A percentile compares a stretch with the other conserved stretches of the same genome.
Evolutionary conservation across 2,797 vertebrate genomes (phyloP).

Genomic region (Sebastes miniatus): DNA sequence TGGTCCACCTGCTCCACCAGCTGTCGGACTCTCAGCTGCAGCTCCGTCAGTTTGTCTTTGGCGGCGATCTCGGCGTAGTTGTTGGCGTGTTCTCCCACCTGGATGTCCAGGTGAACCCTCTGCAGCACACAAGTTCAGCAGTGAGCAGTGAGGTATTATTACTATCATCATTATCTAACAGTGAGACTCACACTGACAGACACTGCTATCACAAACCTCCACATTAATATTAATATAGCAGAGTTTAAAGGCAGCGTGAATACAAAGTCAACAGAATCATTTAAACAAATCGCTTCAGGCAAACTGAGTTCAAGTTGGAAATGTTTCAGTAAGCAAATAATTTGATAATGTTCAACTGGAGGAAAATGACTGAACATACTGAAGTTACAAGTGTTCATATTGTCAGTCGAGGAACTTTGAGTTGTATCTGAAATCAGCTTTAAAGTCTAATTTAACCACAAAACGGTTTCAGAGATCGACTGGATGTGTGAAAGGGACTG

Average conservation of each 20-base stretch:
- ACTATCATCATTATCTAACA: too few relatives aligned
- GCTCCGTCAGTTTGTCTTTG: slow-evolving; percentile 92
- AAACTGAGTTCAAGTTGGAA: neutral
- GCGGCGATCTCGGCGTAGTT: slow-evolving; percentile 94
- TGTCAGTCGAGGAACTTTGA: neutral
- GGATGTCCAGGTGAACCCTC: slow-evolving; percentile 93
- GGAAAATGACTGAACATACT: too few relatives aligned
- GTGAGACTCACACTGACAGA: neutral
- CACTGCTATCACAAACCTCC: too few relatives aligned
- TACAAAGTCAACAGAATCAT: neutral
- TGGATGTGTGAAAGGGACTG: too few relatives aligned
- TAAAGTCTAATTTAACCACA: neutral
- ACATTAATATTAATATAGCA: neutral
- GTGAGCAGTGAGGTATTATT: neutral
- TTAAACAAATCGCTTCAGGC: neutral
- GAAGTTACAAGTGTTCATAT: too few relatives aligned
- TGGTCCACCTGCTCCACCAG: slow-evolving; percentile 94
- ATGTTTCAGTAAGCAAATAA: neutral
- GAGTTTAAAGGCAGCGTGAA: neutral
- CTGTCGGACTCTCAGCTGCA: slow-evolving; percentile 91
- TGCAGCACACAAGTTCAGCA: slow-evolving; percentile 44
- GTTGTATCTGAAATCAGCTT: neutral
- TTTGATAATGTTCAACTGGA: too few relatives aligned
- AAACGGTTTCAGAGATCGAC: too few relatives aligned
- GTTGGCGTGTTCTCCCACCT: slow-evolving; percentile 93